phyloP scores from a whole-genome alignment of 2,797 vertebrate species.

The Trachurus trachurus region DNA sequence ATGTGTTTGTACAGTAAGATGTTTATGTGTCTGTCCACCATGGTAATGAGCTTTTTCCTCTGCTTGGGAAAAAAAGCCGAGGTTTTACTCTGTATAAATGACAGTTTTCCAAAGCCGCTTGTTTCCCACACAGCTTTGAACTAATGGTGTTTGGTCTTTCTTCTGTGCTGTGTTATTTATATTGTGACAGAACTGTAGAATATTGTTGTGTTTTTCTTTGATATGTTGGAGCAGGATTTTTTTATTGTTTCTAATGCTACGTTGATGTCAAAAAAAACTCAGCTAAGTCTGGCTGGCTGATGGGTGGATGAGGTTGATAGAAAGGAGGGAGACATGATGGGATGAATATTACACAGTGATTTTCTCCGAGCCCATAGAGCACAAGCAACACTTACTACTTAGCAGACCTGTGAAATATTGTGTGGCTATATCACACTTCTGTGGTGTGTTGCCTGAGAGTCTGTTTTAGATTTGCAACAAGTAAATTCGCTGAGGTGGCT shows the following conservation, averaged over 20 bases:
- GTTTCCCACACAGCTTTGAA: neutral
- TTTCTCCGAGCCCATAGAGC: too few relatives aligned
- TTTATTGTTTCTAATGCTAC: neutral
- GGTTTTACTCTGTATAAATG: conserved; percentile 2
- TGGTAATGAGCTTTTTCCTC: conserved; percentile 23
- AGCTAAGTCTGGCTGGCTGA: neutral
- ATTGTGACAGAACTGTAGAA: neutral
- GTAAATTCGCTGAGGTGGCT: too few relatives aligned
- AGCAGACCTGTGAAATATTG: too few relatives aligned
- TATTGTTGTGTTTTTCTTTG: neutral
- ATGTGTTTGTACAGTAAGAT: conserved; percentile 24
- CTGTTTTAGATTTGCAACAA: too few relatives aligned
- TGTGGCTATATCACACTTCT: too few relatives aligned
- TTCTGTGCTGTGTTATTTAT: neutral
- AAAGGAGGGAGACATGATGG: too few relatives aligned
- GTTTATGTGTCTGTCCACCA: conserved; percentile 27
- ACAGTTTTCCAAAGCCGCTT: conserved; percentile 6
- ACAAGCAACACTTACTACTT: too few relatives aligned
- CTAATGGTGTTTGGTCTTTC: neutral
- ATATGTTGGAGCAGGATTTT: neutral
- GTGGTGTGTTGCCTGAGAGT: too few relatives aligned
- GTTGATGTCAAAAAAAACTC: neutral
- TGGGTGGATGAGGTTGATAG: neutral
- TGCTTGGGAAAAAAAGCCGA: conserved; percentile 25
- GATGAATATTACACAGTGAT: too few relatives aligned